Percentiles rank a stretch among this genome's conserved stretches.
These are phyloP conservation scores for Siphamia tubifer DNA, from an alignment of 2,113 vertebrate species.

Conservation along the genomic window DNA sequence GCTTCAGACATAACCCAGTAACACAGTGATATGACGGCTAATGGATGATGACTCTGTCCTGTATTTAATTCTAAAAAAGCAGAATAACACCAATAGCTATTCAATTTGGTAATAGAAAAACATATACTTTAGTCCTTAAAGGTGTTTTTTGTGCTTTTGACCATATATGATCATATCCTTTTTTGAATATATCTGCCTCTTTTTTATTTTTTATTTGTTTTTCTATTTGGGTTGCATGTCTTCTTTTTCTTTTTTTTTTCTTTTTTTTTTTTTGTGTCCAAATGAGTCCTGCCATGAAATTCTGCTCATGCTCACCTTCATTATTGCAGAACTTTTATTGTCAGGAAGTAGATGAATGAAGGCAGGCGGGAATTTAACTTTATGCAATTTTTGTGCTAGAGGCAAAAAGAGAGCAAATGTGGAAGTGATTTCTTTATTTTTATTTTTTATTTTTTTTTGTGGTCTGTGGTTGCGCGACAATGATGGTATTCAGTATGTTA, in stretches of 20 bases:
- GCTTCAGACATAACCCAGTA: constrained; percentile 16
- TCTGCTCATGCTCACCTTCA: constrained; percentile 21
- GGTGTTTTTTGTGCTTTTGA: constrained; percentile 53
- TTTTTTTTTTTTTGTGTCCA: constrained; percentile 25
- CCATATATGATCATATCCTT: constrained; percentile 34
- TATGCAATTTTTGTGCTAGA: constrained; percentile 25
- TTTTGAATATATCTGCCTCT: constrained; percentile 17
- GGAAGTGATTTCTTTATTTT: neutral
- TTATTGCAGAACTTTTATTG: neutral
- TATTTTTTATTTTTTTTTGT: neutral
- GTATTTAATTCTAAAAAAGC: constrained; percentile 34
- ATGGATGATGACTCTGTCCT: constrained; percentile 41
- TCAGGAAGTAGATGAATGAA: neutral
- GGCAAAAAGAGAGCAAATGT: neutral
- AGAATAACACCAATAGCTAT: constrained; percentile 35
- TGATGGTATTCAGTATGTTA: neutral
- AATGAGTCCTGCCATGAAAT: neutral
- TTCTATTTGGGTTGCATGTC: constrained; percentile 39
- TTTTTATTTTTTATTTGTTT: constrained; percentile 4
- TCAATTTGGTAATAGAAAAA: constrained; percentile 39
- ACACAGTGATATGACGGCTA: constrained; percentile 31
- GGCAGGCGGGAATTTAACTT: neutral
- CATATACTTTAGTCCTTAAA: constrained; percentile 30
- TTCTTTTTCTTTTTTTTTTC: constrained; percentile 15
- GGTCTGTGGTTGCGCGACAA: neutral